Evolutionary conservation across 2,113 vertebrate genomes (phyloP).

Genomic region (Mola mola): DNA sequence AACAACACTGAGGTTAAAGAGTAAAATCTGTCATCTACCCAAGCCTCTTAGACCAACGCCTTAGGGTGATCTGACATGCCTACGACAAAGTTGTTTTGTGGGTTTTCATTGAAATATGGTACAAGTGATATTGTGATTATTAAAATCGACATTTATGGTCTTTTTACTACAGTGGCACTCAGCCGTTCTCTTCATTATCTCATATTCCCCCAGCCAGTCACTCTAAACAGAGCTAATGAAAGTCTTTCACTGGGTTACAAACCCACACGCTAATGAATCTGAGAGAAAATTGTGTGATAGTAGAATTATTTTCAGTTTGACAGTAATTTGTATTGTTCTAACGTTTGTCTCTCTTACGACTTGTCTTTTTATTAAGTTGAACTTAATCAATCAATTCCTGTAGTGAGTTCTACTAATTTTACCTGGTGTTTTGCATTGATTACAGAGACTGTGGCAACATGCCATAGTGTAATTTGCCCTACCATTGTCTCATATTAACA

Average conservation of each 20-base stretch:
- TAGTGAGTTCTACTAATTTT: too few relatives aligned
- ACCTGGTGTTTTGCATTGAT: too few relatives aligned
- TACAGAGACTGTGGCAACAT: too few relatives aligned
- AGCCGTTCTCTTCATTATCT: slow-evolving; percentile 23
- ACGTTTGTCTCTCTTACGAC: background rate
- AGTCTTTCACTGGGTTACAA: slow-evolving; percentile 7
- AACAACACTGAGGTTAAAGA: too few relatives aligned
- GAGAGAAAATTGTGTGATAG: background rate
- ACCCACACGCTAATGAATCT: background rate
- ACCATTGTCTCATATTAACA: too few relatives aligned
- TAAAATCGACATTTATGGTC: slow-evolving; percentile 24
- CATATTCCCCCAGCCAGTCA: background rate
- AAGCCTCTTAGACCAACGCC: too few relatives aligned
- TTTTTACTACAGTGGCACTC: slow-evolving; percentile 10
- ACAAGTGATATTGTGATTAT: background rate
- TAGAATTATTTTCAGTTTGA: background rate
- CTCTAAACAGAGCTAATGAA: too few relatives aligned
- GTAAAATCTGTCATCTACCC: too few relatives aligned
- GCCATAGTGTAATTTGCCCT: too few relatives aligned
- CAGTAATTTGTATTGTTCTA: background rate
- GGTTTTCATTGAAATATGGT: slow-evolving; percentile 17
- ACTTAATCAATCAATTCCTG: too few relatives aligned
- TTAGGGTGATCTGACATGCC: too few relatives aligned
- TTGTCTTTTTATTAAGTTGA: background rate
- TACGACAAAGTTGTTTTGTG: too few relatives aligned